phyloP scores from a whole-genome alignment of 2,113 vertebrate species.

The Festucalex cinctus region DNA sequence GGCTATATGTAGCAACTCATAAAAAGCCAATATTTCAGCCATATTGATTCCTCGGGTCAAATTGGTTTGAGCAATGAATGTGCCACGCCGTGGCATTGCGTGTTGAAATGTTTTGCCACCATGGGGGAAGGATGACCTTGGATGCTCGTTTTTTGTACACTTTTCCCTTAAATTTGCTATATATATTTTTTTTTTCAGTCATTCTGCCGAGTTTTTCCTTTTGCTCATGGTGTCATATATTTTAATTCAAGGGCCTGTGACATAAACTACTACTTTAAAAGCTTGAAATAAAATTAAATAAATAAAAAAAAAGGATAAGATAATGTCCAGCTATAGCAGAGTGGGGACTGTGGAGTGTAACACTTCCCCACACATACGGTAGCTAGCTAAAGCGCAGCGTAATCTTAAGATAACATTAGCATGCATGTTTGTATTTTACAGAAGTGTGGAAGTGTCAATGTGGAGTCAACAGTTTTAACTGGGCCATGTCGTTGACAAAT shows the following conservation, averaged over 20 bases:
- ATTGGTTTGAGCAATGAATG: constrained; percentile 72
- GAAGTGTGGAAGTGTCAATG: no score
- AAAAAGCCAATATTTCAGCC: constrained; percentile 74
- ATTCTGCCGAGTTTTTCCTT: constrained; percentile 11
- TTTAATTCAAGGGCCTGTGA: constrained; percentile 31
- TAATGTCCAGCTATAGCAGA: no score
- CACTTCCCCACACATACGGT: no score
- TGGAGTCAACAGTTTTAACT: no score
- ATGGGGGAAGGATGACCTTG: constrained; percentile 64
- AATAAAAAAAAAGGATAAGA: no score
- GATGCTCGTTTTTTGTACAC: constrained; percentile 48
- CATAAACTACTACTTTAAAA: no score
- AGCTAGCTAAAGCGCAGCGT: no score
- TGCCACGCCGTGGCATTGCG: constrained; percentile 50
- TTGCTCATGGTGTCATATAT: constrained; percentile 28
- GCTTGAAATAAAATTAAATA: no score
- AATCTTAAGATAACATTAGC: no score
- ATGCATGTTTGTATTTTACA: no score
- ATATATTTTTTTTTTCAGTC: constrained; percentile 39
- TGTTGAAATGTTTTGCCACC: constrained; percentile 63
- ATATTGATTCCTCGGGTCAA: constrained; percentile 76
- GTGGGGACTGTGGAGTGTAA: no score
- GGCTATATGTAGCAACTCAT: constrained; percentile 72
- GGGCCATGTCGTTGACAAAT: no score
- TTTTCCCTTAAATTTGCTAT: constrained; percentile 28